Percentiles rank a stretch among this genome's conserved stretches.
Evolutionary conservation across 2,113 vertebrate species (phyloP).

Genomic region (Alaudala cheleensis): DNA sequence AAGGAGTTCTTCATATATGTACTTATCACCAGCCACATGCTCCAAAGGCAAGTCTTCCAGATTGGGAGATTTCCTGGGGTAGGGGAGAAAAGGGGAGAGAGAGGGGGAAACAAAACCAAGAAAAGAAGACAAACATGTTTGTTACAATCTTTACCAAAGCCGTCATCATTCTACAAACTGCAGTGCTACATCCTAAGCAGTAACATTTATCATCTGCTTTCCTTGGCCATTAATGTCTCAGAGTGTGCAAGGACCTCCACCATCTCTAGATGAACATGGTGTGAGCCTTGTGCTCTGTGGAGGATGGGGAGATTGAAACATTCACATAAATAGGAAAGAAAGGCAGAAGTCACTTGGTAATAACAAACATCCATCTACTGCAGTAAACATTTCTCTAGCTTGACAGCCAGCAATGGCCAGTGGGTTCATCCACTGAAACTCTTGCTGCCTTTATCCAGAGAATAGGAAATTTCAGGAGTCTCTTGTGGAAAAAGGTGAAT

Average conservation of each 20-base stretch:
- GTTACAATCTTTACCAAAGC: neutral
- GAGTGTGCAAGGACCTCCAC: neutral
- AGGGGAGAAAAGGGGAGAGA: neutral
- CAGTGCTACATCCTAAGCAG: neutral
- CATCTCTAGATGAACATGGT: neutral
- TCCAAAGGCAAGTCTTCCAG: slow-evolving; percentile 88
- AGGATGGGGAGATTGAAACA: neutral
- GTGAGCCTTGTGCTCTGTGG: neutral
- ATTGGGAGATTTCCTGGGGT: slow-evolving; percentile 84
- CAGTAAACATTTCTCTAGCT: neutral
- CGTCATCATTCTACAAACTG: neutral
- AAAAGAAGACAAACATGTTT: neutral
- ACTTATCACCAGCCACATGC: slow-evolving; percentile 84
- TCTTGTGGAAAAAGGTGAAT: neutral
- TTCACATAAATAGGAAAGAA: neutral
- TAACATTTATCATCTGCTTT: neutral
- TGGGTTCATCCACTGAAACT: neutral
- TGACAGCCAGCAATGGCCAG: neutral
- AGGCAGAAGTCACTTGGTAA: neutral
- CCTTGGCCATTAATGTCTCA: neutral
- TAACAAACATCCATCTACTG: neutral
- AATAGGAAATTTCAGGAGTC: neutral
- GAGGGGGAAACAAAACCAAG: neutral
- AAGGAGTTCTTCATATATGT: slow-evolving; percentile 90
- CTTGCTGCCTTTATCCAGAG: neutral